Conservation (phyloP, 2,797 vertebrate species). For the Gallinago solitaria region DNA sequence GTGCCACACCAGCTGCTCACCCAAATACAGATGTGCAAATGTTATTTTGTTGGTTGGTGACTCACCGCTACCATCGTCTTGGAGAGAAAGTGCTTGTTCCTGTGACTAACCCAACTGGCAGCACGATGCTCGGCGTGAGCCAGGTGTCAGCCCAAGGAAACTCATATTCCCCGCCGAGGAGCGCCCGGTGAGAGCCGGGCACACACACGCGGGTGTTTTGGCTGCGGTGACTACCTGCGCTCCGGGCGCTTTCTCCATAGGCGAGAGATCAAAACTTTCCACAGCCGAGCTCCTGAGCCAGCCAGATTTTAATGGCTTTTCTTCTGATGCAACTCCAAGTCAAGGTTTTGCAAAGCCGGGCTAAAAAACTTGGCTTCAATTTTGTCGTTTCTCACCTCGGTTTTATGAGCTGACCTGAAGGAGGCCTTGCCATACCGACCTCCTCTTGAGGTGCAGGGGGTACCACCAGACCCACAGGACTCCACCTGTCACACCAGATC, state of each 20-base stretch:
- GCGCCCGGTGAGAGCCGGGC: neutral
- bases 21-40: neutral
- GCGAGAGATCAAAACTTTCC: neutral
- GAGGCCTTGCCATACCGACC: neutral
- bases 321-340: neutral
- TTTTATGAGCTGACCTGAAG: neutral
- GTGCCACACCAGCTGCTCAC: neutral
- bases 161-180: neutral
- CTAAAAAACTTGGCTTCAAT: neutral
- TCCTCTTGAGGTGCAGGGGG: rapidly evolving
- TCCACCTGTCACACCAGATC: neutral
- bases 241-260: neutral
- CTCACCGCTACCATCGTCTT: slow-evolving; percentile 1
- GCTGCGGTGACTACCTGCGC: neutral
- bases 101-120: slow-evolving; percentile 31
- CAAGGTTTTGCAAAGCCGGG: neutral
- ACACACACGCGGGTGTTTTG: neutral
- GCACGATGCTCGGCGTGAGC: neutral
- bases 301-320: neutral
- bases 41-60: neutral
- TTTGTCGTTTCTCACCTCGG: rapidly evolving
- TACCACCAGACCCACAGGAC: neutral
- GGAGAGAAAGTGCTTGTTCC: slow-evolving; percentile 48
- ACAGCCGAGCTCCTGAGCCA: neutral
- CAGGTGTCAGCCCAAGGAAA: slow-evolving; percentile 5